Conservation (phyloP, 1,140 invertebrate species). For the Hypothenemus hampei region DNA sequence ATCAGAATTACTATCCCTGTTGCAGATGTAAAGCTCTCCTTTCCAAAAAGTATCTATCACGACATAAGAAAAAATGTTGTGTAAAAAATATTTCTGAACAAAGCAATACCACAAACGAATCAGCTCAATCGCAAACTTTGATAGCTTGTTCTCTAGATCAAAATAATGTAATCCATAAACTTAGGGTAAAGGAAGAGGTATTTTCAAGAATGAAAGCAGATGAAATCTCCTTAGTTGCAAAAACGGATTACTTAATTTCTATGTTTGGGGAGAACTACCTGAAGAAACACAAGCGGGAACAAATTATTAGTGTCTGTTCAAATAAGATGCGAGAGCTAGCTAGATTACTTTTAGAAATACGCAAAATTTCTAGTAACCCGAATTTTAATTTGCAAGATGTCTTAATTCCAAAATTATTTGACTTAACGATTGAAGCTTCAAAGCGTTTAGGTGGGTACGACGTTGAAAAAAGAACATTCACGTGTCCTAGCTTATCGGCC, state of each 20-base stretch:
- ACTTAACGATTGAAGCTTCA: conserved; percentile 4
- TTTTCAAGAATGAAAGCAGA: conserved; percentile 30
- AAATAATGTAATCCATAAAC: conserved; percentile 16
- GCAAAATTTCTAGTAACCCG: conserved; percentile 7
- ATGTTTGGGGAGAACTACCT: conserved; percentile 29
- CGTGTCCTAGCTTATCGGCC: conserved; percentile 14
- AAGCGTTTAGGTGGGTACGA: conserved; percentile 24
- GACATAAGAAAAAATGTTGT: conserved; percentile 24
- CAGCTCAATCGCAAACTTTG: conserved; percentile 25
- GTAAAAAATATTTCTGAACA: neutral
- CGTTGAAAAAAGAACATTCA: conserved; percentile 10
- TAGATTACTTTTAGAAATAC: conserved; percentile 21
- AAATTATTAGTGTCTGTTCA: conserved; percentile 22
- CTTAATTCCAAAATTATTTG: conserved; percentile 15
- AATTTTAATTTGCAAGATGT: conserved; percentile 14
- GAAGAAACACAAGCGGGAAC: conserved; percentile 32
- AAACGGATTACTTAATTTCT: conserved; percentile 29
- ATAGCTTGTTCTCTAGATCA: conserved; percentile 16
- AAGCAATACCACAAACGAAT: neutral
- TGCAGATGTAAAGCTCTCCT: conserved; percentile 16
- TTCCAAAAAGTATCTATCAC: conserved; percentile 25
- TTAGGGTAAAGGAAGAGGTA: conserved; percentile 29
- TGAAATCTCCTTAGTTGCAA: conserved; percentile 26
- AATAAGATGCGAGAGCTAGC: conserved; percentile 31
- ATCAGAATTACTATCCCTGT: conserved; percentile 28